A percentile compares a stretch with the other conserved stretches of the same genome.
Evolutionary conservation across 2,797 vertebrate genomes (phyloP).

Genomic region (Myoxocephalus aenaeus): DNA sequence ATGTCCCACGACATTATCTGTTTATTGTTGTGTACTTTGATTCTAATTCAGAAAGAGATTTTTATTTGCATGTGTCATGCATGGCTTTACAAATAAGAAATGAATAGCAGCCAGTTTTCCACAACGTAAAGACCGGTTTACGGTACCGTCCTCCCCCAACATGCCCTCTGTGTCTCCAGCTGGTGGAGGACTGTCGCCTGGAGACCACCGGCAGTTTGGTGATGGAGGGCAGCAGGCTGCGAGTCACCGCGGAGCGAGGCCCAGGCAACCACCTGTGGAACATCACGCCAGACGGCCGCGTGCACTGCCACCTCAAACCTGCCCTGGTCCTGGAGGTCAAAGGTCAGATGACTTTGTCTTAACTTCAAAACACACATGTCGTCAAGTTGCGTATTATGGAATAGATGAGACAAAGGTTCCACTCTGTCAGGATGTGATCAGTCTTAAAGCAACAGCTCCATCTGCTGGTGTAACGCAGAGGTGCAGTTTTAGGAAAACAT

Average conservation of each 20-base stretch:
- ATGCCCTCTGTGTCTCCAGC: constrained; percentile 73
- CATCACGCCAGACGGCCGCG: constrained; percentile 89
- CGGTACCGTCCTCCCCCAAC: not conserved
- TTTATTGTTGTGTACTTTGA: not conserved
- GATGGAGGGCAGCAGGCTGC: constrained; percentile 90
- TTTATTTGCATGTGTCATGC: too few relatives aligned
- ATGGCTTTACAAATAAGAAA: not conserved
- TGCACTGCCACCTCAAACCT: constrained; percentile 89
- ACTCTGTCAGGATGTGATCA: not conserved
- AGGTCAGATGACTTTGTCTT: constrained; percentile 85
- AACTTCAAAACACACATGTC: not conserved
- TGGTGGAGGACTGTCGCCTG: constrained; percentile 92
- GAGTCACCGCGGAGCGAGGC: constrained; percentile 86
- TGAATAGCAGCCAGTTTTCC: not conserved
- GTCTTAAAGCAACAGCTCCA: constrained; percentile 24
- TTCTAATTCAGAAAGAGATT: too few relatives aligned
- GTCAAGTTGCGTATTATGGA: not conserved
- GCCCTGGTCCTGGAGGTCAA: constrained; percentile 95
- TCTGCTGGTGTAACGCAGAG: constrained; percentile 35
- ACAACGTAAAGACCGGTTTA: not conserved
- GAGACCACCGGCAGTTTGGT: constrained; percentile 89
- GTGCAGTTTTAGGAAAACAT: constrained; percentile 12
- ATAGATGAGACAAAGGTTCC: not conserved
- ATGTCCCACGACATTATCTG: not conserved
- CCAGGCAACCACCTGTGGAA: constrained; percentile 91